Evolutionary conservation across 2,888 invertebrate genomes (phyloP), one percentile per base, ranked within the genome.

Genomic region (Aleiodes testaceus): DNA sequence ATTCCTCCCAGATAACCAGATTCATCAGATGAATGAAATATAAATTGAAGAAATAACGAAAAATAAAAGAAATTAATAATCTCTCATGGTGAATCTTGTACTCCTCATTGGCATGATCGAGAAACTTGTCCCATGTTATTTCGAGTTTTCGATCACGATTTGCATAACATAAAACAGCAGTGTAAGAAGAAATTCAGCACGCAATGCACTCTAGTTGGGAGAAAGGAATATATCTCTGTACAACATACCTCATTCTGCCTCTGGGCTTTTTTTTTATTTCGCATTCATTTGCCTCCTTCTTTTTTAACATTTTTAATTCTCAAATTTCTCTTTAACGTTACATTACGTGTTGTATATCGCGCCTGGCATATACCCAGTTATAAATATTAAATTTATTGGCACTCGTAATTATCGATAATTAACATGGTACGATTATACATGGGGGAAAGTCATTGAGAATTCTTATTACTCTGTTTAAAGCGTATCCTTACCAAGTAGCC

Each of bases 391-490:
- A 81, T 81, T 82, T 80, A 83, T 82, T 83, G 82, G 79, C 22
- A 77, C 80, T 79, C 79, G 81, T 82, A 82, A 83, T 83, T 82
- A 81, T 81, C 80, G 78, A 80, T 82, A 83, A 83, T 83, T 81
- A 82, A 83, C 83, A 82, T 81, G 83, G 76, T 47, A 69, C 80
- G 72, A 73, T 76, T 78, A 80, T 75, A 77, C 68, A 75, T 74
- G 75, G 74, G 75, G 74, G 74, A 73, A 66, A 66, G 36, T 66
- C 50, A 49, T 66, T 66, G 18, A 7, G 30, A 26, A 78, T 82
- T 80, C 79, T 82, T 80, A 81, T 82, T 82, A 79, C 78, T 75
- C 74, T 78, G 78, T 80, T 78, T 36, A 36, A 44, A 7, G 47
- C 72, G 16, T 47, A 47, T 81, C 78, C 82, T 82, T 82, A 79